These are phyloP conservation scores for Platyscapa corneri DNA, from an alignment of 1,140 invertebrate genomes.

Conservation along the genomic window DNA sequence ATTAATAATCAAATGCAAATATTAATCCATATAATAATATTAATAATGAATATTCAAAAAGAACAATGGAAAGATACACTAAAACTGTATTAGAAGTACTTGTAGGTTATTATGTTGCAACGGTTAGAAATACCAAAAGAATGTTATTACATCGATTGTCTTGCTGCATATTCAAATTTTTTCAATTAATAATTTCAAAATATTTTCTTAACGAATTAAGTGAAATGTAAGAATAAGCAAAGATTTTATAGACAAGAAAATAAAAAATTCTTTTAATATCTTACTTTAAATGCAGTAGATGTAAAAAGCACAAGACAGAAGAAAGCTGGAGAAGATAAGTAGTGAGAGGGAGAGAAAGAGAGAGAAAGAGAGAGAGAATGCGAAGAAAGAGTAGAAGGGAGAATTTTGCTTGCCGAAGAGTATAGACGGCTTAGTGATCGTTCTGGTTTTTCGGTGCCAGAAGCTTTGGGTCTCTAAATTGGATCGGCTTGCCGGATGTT, in stretches of 20 bases:
- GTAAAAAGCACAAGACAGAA: neutral
- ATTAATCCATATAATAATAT: no score
- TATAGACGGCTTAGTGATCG: conserved; percentile 23
- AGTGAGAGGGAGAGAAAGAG: neutral
- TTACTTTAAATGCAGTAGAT: neutral
- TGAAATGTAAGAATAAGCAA: neutral
- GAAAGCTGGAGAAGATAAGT: neutral
- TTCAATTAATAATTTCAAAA: no score
- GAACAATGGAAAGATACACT: no score
- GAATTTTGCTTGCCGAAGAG: conserved; percentile 32
- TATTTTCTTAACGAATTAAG: no score
- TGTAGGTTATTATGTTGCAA: no score
- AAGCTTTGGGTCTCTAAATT: conserved; percentile 43
- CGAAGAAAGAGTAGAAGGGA: neutral
- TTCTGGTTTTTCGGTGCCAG: conserved; percentile 42
- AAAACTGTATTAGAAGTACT: no score
- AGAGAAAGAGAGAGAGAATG: neutral
- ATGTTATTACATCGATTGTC: no score
- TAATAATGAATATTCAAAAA: no score
- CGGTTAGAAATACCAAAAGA: no score
- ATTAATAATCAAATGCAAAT: no score
- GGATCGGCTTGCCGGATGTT: conserved; percentile 30
- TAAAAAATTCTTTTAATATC: neutral
- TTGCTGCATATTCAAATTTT: no score
- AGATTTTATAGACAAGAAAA: neutral